Evolutionary conservation across 1,140 invertebrate genomes (phyloP).

Genomic region (Drosophila repletoides): DNA sequence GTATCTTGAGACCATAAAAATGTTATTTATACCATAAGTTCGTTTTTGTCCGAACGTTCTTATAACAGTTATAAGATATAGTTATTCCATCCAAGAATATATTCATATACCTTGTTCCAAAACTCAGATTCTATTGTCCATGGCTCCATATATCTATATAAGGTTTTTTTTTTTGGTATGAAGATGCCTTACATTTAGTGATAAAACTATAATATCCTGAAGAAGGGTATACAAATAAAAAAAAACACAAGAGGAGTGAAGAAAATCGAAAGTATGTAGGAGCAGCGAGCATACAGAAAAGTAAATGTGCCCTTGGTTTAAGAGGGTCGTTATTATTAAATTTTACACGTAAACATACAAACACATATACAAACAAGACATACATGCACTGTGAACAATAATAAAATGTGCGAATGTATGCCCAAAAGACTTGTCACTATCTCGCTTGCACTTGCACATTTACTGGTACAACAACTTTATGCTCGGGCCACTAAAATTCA

Average conservation of each 20-base stretch:
- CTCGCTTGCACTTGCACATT: conserved; percentile 13
- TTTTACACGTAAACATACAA: conserved; percentile 63
- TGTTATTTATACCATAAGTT: no score
- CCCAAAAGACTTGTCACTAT: conserved; percentile 53
- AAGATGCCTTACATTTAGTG: no score
- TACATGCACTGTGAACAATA: conserved; percentile 33
- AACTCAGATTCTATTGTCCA: no score
- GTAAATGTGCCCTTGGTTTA: conserved; percentile 55
- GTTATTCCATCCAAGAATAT: no score
- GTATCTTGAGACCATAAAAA: no score
- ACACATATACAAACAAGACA: conserved; percentile 24
- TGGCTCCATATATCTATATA: no score
- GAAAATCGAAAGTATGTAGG: conserved; percentile 30
- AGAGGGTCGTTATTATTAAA: conserved; percentile 79
- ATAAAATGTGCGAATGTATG: conserved; percentile 70
- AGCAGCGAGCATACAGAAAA: conserved; percentile 42
- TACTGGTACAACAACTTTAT: conserved; percentile 39
- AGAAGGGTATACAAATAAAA: no score
- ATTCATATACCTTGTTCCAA: no score
- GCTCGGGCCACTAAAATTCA: conserved; percentile 69
- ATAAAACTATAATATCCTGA: no score
- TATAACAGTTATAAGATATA: no score
- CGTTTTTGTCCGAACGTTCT: no score
- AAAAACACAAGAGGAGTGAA: background rate
- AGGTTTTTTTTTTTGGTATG: no score